Evolutionary conservation across 1,140 invertebrate species (phyloP).

Genomic region (Lysiphlebus fabarum): DNA sequence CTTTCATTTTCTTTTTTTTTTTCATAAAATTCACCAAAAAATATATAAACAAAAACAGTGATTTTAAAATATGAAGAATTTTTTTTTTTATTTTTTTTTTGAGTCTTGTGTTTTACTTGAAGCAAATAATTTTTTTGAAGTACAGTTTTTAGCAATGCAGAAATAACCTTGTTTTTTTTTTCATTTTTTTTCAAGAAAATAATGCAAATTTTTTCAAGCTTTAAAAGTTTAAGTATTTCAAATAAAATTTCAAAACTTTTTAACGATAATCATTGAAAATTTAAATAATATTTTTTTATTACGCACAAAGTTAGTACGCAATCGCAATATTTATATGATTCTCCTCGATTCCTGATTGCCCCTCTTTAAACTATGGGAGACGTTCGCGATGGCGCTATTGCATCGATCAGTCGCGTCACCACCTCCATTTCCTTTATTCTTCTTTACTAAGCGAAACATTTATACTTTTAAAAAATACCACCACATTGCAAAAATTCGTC

Average conservation of each 20-base stretch:
- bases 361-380: conserved; percentile 5
- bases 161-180: too few species aligned
- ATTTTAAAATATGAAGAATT: too few species aligned
- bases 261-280: neutral
- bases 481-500: too few species aligned
- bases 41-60: neutral
- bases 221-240: neutral
- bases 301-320: conserved; percentile 27
- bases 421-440: conserved; percentile 35
- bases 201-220: neutral
- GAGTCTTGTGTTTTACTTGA: neutral
- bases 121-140: neutral
- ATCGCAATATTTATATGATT: neutral
- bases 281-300: neutral
- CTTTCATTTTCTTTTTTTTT: conserved; percentile 5
- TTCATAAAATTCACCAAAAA: neutral
- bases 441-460: conserved; percentile 20
- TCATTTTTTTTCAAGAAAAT: too few species aligned
- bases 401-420: conserved; percentile 50
- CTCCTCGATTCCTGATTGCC: too few species aligned
- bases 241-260: neutral
- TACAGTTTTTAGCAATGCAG: too few species aligned
- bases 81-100: too few species aligned
- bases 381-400: conserved; percentile 41
- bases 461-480: too few species aligned